Base-by-base conservation (phyloP, 2,113 vertebrate genomes). In the Chlorocebus sabaeus region DNA sequence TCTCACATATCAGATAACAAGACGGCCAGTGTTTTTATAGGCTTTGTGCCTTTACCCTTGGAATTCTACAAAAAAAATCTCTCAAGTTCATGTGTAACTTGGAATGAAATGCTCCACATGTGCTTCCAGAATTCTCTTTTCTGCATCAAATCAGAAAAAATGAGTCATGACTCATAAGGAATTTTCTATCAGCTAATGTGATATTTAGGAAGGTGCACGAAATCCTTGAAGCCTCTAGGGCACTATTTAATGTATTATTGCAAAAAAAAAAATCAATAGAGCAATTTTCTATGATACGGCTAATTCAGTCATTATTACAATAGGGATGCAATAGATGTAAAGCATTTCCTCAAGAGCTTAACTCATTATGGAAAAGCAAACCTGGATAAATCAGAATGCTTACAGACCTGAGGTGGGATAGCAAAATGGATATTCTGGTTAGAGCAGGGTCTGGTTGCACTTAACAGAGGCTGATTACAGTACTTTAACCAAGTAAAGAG, bases 51-150 rank as follows among this genome's bases (percentile, higher is more conserved):
- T 55, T 87, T 59, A 55, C 25, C 45, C 17, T 64, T 61, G 45
- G 89, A 90, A 89, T 91, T 96, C 67, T 78, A 80, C 64, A 92
- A 50, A 48, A 61, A 64, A 80, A 38, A 82, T 57, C 67, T 55
- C 57, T 94, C 82, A 94, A 91, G n/a, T 75, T 79, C 85, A 90
- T 81, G 59, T 38, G 17, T 45, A 82, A 68, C 82, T 93, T 67
- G n/a, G 45, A 96, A 86, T 59, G 38, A 96, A 87, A 80, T 45
- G 72, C 1, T 67, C 70, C 40, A 72, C 43, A 38, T 76, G 18
- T 50, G 78, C 78, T 43, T 73, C 50, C 32, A 89, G 38, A 88
- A 72, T 93, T 50, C 30, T 82, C 81, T 88, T 92, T 64, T 86
- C 40, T 72, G 18, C 59, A 82, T 84, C 55, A 87, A 75, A 84